Percentiles rank a stretch among this genome's conserved stretches.
These are phyloP conservation scores for Norana najaformis DNA, from an alignment of 2,888 invertebrate species.

Conservation along the genomic window DNA sequence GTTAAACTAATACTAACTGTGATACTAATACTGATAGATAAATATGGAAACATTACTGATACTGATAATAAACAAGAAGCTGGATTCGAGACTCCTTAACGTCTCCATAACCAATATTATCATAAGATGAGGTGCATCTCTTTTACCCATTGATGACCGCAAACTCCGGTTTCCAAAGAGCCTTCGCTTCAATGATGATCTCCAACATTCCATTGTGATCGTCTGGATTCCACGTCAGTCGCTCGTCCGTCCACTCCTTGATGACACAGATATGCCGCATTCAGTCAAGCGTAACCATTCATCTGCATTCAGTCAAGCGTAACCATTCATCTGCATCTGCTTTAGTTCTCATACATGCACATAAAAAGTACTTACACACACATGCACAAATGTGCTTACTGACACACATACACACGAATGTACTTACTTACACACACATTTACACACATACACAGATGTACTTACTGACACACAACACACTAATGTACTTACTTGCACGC, in stretches of 20 bases:
- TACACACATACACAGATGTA: not conserved
- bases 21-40: not conserved
- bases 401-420: not conserved
- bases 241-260: constrained; percentile 46
- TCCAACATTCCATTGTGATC: constrained; percentile 45
- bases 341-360: no score
- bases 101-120: no score
- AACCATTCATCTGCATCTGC: no score
- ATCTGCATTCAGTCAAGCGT: no score
- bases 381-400: not conserved
- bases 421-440: not conserved
- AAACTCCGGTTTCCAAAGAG: constrained; percentile 46
- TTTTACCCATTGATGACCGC: constrained; percentile 47
- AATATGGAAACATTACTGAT: not conserved
- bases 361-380: no score
- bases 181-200: constrained; percentile 45
- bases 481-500: not conserved
- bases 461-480: not conserved
- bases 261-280: not conserved
- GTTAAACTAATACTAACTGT: not conserved
- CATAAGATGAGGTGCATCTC: not conserved
- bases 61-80: not conserved
- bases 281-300: no score
- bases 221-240: constrained; percentile 43
- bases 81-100: no score